These are phyloP conservation scores for Mycteria americana DNA, from an alignment of 2,797 vertebrate genomes.

Conservation along the genomic window DNA sequence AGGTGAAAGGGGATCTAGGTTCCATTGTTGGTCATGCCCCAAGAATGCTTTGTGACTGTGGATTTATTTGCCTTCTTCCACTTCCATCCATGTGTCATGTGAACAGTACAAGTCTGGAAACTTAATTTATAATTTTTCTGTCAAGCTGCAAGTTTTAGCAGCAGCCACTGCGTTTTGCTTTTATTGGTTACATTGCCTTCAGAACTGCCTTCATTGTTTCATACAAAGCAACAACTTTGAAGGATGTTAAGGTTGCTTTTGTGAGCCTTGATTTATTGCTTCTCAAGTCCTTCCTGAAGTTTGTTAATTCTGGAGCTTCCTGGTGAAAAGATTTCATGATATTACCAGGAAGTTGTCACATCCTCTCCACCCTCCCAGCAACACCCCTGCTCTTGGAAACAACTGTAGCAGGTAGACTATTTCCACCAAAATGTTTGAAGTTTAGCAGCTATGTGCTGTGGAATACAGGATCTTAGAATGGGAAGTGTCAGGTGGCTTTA, in stretches of 20 bases:
- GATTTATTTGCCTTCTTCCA: not conserved
- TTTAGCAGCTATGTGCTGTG: not conserved
- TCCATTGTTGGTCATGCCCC: rapidly evolving
- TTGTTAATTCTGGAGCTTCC: not conserved
- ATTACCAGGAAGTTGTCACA: not conserved
- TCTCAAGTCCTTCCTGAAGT: not conserved
- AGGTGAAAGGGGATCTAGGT: not conserved
- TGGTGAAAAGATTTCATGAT: not conserved
- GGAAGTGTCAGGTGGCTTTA: not conserved
- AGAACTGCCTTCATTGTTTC: not conserved
- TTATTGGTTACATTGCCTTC: not conserved
- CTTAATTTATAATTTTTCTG: not conserved
- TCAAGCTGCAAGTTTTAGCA: not conserved
- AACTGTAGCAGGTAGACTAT: not conserved
- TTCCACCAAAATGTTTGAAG: not conserved
- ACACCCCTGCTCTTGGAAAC: not conserved
- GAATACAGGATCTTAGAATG: not conserved
- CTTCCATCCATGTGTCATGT: not conserved
- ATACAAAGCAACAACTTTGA: not conserved
- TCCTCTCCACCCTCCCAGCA: not conserved
- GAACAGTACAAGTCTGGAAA: not conserved
- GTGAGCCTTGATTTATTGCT: not conserved
- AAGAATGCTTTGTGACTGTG: not conserved
- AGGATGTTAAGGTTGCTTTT: not conserved
- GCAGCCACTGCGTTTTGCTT: not conserved